Conservation (phyloP, 1,140 invertebrate species). For the Polyergus mexicanus region DNA sequence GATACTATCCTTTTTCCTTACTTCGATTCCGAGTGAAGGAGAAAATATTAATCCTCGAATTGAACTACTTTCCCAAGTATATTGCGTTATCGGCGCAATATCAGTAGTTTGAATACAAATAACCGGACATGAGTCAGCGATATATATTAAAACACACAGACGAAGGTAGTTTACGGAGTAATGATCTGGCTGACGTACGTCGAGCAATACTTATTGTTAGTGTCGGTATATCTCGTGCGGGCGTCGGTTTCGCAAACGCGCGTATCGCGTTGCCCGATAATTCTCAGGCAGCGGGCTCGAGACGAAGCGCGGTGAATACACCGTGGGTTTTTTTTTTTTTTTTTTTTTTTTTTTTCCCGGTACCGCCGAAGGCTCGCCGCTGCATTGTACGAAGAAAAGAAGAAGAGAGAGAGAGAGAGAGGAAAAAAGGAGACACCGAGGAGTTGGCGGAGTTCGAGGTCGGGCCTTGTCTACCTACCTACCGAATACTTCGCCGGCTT, state of each 20-base stretch:
- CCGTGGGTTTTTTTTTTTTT: constrained; percentile 5
- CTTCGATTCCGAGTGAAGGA: not conserved
- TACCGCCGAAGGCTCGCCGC: not conserved
- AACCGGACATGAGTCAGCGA: constrained; percentile 54
- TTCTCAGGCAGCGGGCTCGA: not conserved
- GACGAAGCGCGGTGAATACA: not conserved
- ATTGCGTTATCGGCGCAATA: constrained; percentile 22
- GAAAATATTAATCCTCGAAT: not conserved
- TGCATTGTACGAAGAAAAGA: not conserved
- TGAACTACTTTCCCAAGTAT: constrained; percentile 8
- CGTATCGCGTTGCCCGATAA: constrained; percentile 44
- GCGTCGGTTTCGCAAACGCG: constrained; percentile 47
- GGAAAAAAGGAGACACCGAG: constrained; percentile 14
- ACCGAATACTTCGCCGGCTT: constrained; percentile 64
- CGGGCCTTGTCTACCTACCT: constrained; percentile 61
- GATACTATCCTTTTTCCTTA: not conserved
- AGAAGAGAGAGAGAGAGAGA: not conserved
- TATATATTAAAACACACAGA: constrained; percentile 40
- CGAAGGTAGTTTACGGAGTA: constrained; percentile 27
- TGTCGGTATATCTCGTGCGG: constrained; percentile 32
- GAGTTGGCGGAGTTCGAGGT: constrained; percentile 71
- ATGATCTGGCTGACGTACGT: constrained; percentile 48
- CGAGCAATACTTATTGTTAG: constrained; percentile 34
- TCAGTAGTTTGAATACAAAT: constrained; percentile 23
- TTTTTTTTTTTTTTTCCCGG: not conserved